Evolutionary conservation across 2,888 invertebrate species (phyloP), one percentile per base, ranked within the genome.

Genomic region (Machimus rusticus): DNA sequence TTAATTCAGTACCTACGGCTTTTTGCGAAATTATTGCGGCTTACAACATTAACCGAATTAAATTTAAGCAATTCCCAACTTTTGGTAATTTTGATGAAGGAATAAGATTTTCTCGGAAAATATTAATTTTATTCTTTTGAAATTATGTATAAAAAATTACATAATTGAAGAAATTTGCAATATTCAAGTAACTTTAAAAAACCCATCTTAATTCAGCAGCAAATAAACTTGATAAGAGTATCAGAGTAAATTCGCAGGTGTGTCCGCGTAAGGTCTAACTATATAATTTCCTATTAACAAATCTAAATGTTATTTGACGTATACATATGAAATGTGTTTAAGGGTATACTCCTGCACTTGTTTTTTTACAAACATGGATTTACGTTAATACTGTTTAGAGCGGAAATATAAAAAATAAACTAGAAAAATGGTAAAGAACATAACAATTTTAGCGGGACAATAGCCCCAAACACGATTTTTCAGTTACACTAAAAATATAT

Each of bases 241-340:
- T 57, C 9, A 23, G 34, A n/a, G n/a, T n/a, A 39, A 37, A 77
- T 39, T 77, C 39, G 39, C n/a, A 77, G 37, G 34, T 28, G 5
- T 12, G 66, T 66, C 66, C 66, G 66, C 66, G 31, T 37, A 66
- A 9, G 39, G 66, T 84, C 66, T 84, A n/a, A 66, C 57, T 84
- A 51, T 84, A 39, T 39, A 57, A 66, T 84, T 84, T 66, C 34
- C 82, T 84, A 84, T 84, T 84, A 84, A 84, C 82, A 84, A 84
- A 57, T 84, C 82, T 85, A 85, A 85, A 37, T 46, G 34, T 74
- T 85, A 74, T 74, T 85, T 74, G 79, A 85, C 88, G 88, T 88
- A 88, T 88, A 88, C 88, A 88, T 88, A 51, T 86, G 87, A 87
- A 84, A 88, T 87, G 77, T 88, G 87, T 87, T 88, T 87, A 57